Evolutionary conservation across 2,797 vertebrate species (phyloP).

Genomic region (Pelobates cultripes): DNA sequence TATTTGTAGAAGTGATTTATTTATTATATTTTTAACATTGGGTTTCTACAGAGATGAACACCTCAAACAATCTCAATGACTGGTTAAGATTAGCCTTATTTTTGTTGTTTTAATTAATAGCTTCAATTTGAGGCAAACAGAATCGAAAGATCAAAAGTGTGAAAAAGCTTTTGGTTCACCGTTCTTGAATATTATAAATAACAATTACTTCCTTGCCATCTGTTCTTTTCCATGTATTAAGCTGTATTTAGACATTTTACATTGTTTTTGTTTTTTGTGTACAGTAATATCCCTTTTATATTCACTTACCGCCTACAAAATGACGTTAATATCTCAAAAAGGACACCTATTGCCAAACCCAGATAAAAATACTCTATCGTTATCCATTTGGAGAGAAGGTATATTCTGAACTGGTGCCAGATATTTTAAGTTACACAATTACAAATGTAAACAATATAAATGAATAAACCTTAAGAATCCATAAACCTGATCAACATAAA

Average conservation of each 20-base stretch:
- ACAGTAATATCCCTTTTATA: background rate
- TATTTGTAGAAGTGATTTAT: no score
- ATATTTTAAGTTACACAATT: background rate
- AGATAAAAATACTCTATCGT: background rate
- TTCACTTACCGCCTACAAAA: background rate
- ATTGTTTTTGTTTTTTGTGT: background rate
- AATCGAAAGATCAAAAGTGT: no score
- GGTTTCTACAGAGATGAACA: no score
- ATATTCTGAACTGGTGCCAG: constrained; percentile 15
- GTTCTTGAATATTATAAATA: no score
- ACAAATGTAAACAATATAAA: constrained; percentile 1
- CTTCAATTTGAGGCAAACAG: no score
- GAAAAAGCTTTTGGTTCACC: no score
- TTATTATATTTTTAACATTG: no score
- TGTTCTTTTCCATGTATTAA: background rate
- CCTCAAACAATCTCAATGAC: no score
- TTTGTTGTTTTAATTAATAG: no score
- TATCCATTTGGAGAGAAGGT: constrained; percentile 5
- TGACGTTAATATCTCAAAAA: background rate
- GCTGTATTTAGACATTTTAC: background rate
- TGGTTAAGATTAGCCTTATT: no score
- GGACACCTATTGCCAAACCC: background rate
- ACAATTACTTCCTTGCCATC: background rate
- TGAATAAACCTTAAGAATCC: constrained; percentile 21
- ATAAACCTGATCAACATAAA: background rate